Evolutionary conservation across 2,888 invertebrate genomes (phyloP).

Genomic region (Leucozona laternaria): DNA sequence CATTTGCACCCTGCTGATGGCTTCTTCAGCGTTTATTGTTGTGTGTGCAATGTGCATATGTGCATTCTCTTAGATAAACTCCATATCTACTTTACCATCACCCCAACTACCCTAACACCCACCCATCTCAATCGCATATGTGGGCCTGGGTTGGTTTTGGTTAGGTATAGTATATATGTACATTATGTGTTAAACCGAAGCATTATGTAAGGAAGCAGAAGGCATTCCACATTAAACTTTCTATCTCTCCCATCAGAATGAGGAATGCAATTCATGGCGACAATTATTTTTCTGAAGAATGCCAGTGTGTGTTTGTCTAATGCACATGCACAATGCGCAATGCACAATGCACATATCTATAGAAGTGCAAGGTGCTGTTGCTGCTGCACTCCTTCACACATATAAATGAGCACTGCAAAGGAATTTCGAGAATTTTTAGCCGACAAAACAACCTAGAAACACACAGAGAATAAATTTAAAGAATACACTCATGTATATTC

Average conservation of each 20-base stretch:
- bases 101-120: background rate
- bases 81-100: conserved; percentile 7
- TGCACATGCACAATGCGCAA: too few relatives aligned
- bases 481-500: conserved; percentile 42
- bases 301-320: conserved; percentile 67
- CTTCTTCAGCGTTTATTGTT: conserved; percentile 40
- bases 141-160: background rate
- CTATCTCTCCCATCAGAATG: conserved; percentile 31
- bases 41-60: conserved; percentile 37
- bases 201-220: conserved; percentile 39
- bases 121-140: background rate
- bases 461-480: conserved; percentile 53
- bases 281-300: conserved; percentile 69
- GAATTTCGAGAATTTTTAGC: conserved; percentile 46
- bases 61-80: conserved; percentile 71
- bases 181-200: conserved; percentile 12
- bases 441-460: conserved; percentile 9
- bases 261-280: conserved; percentile 74
- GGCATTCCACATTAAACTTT: conserved; percentile 43
- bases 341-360: background rate
- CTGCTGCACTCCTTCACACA: conserved; percentile 41
- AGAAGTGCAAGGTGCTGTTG: conserved; percentile 35
- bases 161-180: background rate
- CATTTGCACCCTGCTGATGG: conserved; percentile 63
- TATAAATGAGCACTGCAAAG: conserved; percentile 23